phyloP scores from a whole-genome alignment of 2,888 invertebrate species.

The Scaptodrosophila latifasciaeformis region DNA sequence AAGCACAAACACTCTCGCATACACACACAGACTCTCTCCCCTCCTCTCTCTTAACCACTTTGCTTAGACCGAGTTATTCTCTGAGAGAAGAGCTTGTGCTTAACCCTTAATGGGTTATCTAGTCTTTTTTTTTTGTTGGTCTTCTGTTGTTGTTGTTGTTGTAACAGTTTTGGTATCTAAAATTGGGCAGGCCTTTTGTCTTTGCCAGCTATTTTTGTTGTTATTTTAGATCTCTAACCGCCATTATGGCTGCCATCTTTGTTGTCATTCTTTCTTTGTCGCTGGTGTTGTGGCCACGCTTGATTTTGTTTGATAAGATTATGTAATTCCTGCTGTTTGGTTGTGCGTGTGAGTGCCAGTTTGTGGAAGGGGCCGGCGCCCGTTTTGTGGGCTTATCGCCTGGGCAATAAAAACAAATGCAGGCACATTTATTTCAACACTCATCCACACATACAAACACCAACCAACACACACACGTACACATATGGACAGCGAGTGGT shows the following conservation, averaged over 20 bases:
- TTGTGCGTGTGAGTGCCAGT: conserved; percentile 20
- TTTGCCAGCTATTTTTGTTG: not conserved
- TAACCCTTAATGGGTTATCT: conserved; percentile 54
- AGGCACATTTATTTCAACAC: not conserved
- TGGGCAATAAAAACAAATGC: conserved; percentile 43
- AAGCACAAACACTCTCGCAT: conserved; percentile 1
- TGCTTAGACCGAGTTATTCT: too few relatives aligned
- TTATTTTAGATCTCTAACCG: not conserved
- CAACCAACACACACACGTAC: not conserved
- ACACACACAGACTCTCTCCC: conserved; percentile 2
- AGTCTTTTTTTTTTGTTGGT: conserved; percentile 17
- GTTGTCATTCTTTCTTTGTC: conserved; percentile 13
- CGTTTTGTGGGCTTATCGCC: conserved; percentile 11
- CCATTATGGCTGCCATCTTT: conserved; percentile 1
- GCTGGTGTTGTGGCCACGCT: conserved; percentile 24
- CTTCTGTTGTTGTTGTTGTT: not conserved
- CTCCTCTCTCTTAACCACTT: too few relatives aligned
- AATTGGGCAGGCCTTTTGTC: not conserved
- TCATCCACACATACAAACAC: not conserved
- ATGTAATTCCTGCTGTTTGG: conserved; percentile 38
- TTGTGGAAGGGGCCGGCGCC: too few relatives aligned
- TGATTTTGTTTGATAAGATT: conserved; percentile 60
- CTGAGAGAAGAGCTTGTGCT: conserved; percentile 57
- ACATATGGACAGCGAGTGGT: not conserved
- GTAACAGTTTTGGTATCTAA: too few relatives aligned